Conservation (phyloP, 2,888 invertebrate species). For the Calliscelio sp. region DNA sequence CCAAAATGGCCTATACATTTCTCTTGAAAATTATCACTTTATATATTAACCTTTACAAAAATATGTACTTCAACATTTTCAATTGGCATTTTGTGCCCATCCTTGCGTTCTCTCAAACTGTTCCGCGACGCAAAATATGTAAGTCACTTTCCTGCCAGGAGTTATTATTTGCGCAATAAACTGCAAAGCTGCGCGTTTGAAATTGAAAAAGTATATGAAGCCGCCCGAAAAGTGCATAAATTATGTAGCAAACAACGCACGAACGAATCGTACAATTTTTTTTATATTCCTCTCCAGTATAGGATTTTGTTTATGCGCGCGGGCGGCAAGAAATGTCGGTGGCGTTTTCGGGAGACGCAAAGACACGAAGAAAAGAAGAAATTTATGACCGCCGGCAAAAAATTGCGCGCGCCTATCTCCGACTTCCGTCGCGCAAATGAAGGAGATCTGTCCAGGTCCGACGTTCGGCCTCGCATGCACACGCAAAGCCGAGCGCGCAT, state of each 20-base stretch:
- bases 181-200: constrained; percentile 43
- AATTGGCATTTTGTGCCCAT: neutral
- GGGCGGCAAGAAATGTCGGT: constrained; percentile 3
- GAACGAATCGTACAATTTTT: neutral
- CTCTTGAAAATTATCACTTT: too few relatives aligned
- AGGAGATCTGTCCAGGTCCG: constrained; percentile 63
- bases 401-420: constrained; percentile 79
- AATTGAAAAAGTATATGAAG: constrained; percentile 61
- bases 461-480: too few relatives aligned
- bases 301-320: constrained; percentile 38
- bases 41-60: too few relatives aligned
- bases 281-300: too few relatives aligned
- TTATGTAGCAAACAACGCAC: constrained; percentile 41
- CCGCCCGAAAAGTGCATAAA: constrained; percentile 66
- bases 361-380: constrained; percentile 70
- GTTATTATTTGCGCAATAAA: constrained; percentile 65
- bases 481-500: constrained; percentile 58
- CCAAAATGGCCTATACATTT: too few relatives aligned
- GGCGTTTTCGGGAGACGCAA: constrained; percentile 58
- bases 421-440: constrained; percentile 77
- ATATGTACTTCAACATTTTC: too few relatives aligned
- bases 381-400: constrained; percentile 81
- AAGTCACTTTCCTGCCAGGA: constrained; percentile 42
- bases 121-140: constrained; percentile 20
- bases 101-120: neutral